Conservation (phyloP, 2,113 vertebrate species). For the Mastomys coucha region DNA sequence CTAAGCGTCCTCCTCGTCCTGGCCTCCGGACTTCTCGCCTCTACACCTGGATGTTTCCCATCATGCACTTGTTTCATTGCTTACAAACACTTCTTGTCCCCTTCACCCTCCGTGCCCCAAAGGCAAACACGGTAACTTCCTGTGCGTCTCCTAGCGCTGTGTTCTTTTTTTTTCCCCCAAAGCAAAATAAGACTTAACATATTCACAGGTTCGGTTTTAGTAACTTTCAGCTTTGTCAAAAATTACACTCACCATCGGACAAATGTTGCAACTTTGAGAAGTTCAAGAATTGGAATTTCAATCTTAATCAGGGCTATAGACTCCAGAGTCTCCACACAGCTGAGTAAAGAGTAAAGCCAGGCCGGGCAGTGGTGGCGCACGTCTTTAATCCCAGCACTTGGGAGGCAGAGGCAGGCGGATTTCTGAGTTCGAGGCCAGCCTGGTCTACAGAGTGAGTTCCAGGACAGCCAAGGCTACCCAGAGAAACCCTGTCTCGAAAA, state of each 20-base stretch:
- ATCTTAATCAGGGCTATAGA: neutral
- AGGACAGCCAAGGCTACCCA: no score
- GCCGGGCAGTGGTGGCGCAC: no score
- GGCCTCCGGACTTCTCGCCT: neutral
- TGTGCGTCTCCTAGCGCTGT: neutral
- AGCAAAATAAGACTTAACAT: neutral
- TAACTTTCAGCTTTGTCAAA: neutral
- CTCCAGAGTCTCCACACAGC: neutral
- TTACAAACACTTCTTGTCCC: neutral
- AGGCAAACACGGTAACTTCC: neutral
- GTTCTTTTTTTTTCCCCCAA: neutral
- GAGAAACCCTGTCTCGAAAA: no score
- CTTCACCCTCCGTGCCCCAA: neutral
- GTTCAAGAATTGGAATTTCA: neutral
- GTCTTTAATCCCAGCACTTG: no score
- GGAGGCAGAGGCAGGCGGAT: no score
- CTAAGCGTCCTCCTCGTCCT: neutral
- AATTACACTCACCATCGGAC: slow-evolving; percentile 2
- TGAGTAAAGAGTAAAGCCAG: neutral
- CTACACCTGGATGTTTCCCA: neutral
- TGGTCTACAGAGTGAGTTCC: no score
- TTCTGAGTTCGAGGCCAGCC: no score
- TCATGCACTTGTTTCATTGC: neutral
- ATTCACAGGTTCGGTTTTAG: neutral
- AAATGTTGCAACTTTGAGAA: neutral